Evolutionary conservation across 2,113 vertebrate species (phyloP), one percentile per base, ranked within the genome.

Genomic region (Pomatostomus ruficeps): DNA sequence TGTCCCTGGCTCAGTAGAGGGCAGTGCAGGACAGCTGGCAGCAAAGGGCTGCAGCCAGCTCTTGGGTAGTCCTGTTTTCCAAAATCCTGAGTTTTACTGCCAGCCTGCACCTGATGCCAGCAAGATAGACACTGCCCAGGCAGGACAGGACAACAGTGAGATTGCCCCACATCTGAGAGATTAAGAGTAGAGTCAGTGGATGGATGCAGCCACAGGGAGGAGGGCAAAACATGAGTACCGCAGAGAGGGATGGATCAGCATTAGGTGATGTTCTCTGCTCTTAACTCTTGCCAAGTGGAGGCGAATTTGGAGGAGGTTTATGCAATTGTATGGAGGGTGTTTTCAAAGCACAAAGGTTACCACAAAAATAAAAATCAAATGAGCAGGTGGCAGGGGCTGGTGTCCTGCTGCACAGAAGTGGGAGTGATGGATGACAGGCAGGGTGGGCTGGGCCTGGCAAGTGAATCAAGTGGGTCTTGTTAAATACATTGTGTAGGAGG

Each of bases 341-440:
- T 96, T 86, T 84, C 80, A 95, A 93, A 89, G 38, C 86, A 92
- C 35, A 55, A 36, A 63, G 29, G 21, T 71, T 88, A 91, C 75
- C 88, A 84, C 67, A 86, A 84, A 91, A 91, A 71, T 83, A 85
- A 93, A 87, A 90, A 74, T 70, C 63, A 95, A 77, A 59, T 58
- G 66, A 92, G 68, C 85, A 68, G 85, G 63, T 91, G 75, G 63
- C 54, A 85, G 43, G 31, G 24, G 48, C 55, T 86, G 43, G 15
- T 94, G 80, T 91, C 58, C 40, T 89, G 51, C 65, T 66, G 55
- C 65, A 66, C 31, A 68, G 81, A 48, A 79, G 85, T 94, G 79
- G 92, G 88, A 93, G 71, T 93, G 88, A 62, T 79, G 55, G 67
- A 65, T 90, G 76, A 45, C 59, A 88, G 71, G 63, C 78, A 46